Evolutionary conservation across 2,113 vertebrate genomes (phyloP).

Genomic region (Salvator merianae): DNA sequence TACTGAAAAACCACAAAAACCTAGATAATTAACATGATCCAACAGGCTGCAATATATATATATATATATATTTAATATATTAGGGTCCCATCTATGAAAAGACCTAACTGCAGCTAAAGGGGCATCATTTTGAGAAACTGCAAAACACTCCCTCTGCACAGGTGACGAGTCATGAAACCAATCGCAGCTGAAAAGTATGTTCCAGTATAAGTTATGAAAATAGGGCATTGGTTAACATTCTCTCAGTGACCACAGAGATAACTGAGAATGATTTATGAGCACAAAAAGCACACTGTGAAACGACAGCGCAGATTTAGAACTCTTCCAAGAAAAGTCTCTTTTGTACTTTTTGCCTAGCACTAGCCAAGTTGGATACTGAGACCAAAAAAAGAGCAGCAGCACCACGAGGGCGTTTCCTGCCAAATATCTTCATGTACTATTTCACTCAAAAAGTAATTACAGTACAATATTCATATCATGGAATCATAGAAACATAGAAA

Average conservation of each 20-base stretch:
- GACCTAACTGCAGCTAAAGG: neutral
- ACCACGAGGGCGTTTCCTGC: neutral
- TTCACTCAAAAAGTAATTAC: neutral
- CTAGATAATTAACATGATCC: constrained; percentile 3
- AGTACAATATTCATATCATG: neutral
- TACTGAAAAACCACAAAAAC: neutral
- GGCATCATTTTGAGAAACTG: neutral
- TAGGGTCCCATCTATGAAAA: neutral
- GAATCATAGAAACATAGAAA: no score
- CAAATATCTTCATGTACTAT: neutral
- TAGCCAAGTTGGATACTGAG: neutral
- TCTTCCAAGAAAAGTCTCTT: neutral
- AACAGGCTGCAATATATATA: neutral
- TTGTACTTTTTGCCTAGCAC: neutral
- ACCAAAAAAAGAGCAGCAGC: neutral
- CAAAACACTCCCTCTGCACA: neutral
- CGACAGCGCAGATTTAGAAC: neutral
- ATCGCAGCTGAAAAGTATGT: neutral
- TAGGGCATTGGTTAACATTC: neutral
- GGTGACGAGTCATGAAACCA: neutral
- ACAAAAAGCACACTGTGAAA: neutral
- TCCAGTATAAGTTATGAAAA: neutral
- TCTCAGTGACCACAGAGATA: neutral
- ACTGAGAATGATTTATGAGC: neutral
- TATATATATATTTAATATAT: no score